Evolutionary conservation across 2,888 invertebrate species (phyloP), one percentile per base, ranked within the genome.

Genomic region (Stenodera caucasica): DNA sequence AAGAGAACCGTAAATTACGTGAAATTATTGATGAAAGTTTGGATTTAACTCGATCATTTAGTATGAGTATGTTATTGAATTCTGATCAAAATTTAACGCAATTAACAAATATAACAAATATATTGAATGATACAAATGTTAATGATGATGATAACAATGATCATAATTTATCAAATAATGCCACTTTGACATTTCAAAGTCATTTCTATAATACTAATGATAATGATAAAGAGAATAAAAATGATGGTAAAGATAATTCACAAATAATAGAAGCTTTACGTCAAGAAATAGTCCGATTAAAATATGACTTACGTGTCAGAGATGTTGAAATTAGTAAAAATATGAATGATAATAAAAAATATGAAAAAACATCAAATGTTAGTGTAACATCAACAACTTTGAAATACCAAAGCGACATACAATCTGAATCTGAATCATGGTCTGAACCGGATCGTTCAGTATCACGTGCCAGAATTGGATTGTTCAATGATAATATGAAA

Each of bases 401-500:
- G 11, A 78, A 75, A 64, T 70, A 67, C 30, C 65, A 71, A 55
- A 73, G 71, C 35, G 77, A 77, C 12, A 73, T 72, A 57, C 81
- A 81, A 6, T 85, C 88, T 1, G 94, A 94, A 75, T 92, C 92
- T 0, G 94, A 94, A 76, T 88, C 90, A 32, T 94, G 93, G 89
- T 93, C 93, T 0, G 94, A 94, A 75, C 93, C 94, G 0, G 94
- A 94, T 75, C 84, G 92, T 50, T 88, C 86, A 61, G 92, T 94
- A 2, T 93, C 93, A 0, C 80, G 89, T 62, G 92, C 90, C 0
- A 85, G 94, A 64, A 92, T 94, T 23, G 93, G 93, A 0, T 74
- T 88, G 2, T 78, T 58, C 7, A 83, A 40, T 78, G 82, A 49
- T 81, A 83, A 37, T 77, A 82, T 52, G 72, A 83, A 55, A 82